Evolutionary conservation across 2,888 invertebrate genomes (phyloP), one percentile per base, ranked within the genome.

Genomic region (Cryptus viduatorius): DNA sequence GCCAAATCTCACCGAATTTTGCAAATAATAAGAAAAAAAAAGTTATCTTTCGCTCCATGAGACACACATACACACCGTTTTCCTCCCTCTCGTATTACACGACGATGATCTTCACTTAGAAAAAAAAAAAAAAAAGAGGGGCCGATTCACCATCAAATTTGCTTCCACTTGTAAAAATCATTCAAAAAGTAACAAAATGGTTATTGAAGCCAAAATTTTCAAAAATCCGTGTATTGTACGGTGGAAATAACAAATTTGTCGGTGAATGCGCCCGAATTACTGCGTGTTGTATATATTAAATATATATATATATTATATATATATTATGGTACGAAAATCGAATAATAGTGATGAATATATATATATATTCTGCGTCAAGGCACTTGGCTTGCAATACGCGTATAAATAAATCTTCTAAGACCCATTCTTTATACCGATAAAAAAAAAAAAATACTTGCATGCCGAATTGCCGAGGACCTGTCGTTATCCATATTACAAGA

Each of bases 271-370:
- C 86, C 86, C 84, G 83, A 89, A 90, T 90, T 89, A 90, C 89
- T 92, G 89, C 90, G 90, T 92, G 92, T 93, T 93, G 92, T 93
- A 92, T 92, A 92, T 92, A 92, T 89, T 89, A 91, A 91, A 89
- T 88, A 91, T 90, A 92, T 89, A 90, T 86, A 88, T 53, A 90
- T 88, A 89, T 85, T 87, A 90, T 86, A 91, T 89, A 91, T 88
- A 90, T 86, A 89, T 83, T 91, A 91, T 86, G 90, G 87, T 91
- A 92, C 86, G 89, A 91, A 80, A 90, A 91, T 91, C 91, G 89
- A 92, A 92, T 91, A 91, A 90, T 91, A 91, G 89, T 90, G 89
- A 90, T 91, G 85, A 87, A 88, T 87, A 89, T 56, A 84, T 86
- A 82, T 84, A 88, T 89, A 88, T 90, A 91, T 91, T 89, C 90